Evolutionary conservation across 2,797 vertebrate genomes (phyloP).

Genomic region (Sardinella longiceps): DNA sequence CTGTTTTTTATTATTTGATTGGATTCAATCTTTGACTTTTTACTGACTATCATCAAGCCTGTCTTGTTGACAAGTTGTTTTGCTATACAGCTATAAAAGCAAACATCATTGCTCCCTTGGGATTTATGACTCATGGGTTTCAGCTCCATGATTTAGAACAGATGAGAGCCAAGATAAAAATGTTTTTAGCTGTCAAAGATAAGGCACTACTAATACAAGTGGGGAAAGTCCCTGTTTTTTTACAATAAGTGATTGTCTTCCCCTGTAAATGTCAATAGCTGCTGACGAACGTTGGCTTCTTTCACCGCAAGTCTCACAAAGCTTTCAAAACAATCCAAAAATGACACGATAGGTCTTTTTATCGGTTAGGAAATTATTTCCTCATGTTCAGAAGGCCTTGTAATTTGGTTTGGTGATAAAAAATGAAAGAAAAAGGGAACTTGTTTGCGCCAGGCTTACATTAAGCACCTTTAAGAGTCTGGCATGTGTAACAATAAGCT

Average conservation of each 20-base stretch:
- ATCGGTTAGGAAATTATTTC: neutral
- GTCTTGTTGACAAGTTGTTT: neutral
- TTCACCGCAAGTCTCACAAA: neutral
- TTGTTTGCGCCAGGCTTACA: conserved; percentile 7
- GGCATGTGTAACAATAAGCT: conserved; percentile 32
- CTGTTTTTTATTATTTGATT: neutral
- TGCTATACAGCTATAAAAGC: neutral
- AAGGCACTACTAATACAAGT: neutral
- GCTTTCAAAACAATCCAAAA: neutral
- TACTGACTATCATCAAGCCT: neutral
- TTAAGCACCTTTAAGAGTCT: neutral
- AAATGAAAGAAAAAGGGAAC: neutral
- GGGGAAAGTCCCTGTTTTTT: neutral
- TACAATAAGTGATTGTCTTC: neutral
- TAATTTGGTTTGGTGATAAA: conserved; percentile 1
- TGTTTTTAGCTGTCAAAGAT: neutral
- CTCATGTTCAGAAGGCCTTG: neutral
- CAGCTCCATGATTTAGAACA: neutral
- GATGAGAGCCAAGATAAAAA: neutral
- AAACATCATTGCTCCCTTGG: neutral
- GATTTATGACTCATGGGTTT: neutral
- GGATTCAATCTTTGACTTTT: neutral
- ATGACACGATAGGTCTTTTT: neutral
- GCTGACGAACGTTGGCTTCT: neutral
- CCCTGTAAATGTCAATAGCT: neutral